phyloP scores from a whole-genome alignment of 2,797 vertebrate species.

The Lagodon rhomboides region DNA sequence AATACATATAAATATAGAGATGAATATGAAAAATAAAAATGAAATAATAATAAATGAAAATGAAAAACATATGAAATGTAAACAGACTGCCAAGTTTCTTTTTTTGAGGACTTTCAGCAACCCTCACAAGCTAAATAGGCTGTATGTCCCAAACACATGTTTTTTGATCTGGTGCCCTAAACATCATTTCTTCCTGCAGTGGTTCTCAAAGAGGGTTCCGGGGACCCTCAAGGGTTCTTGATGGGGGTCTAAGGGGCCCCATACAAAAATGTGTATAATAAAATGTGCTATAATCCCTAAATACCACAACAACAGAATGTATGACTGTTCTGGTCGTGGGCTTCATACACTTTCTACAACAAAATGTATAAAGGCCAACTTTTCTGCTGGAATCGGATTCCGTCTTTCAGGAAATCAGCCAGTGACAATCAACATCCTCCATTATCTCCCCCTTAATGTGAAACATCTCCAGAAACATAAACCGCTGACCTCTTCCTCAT shows the following conservation, averaged over 20 bases:
- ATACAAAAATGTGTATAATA: too few relatives aligned
- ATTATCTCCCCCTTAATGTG: not conserved
- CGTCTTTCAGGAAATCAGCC: not conserved
- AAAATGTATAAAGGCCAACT: too few relatives aligned
- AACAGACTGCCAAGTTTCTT: not conserved
- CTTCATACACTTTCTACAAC: too few relatives aligned
- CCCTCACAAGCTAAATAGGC: not conserved
- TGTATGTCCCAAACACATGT: not conserved
- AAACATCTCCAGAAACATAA: constrained; percentile 35
- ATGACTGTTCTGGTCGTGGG: too few relatives aligned
- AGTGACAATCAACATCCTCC: not conserved
- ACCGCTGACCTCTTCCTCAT: constrained; percentile 5
- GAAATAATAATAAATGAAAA: not conserved
- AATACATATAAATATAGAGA: not conserved
- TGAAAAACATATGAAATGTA: not conserved
- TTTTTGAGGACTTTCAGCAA: not conserved
- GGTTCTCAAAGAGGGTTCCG: too few relatives aligned
- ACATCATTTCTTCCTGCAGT: not conserved
- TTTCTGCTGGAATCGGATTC: not conserved
- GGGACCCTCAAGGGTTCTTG: too few relatives aligned
- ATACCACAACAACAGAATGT: too few relatives aligned
- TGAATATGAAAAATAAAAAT: not conserved
- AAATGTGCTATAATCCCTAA: too few relatives aligned
- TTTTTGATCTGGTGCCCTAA: not conserved
- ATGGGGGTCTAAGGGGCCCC: too few relatives aligned